Conservation (phyloP, 2,113 vertebrate genomes). For the Leucosticte australis region DNA sequence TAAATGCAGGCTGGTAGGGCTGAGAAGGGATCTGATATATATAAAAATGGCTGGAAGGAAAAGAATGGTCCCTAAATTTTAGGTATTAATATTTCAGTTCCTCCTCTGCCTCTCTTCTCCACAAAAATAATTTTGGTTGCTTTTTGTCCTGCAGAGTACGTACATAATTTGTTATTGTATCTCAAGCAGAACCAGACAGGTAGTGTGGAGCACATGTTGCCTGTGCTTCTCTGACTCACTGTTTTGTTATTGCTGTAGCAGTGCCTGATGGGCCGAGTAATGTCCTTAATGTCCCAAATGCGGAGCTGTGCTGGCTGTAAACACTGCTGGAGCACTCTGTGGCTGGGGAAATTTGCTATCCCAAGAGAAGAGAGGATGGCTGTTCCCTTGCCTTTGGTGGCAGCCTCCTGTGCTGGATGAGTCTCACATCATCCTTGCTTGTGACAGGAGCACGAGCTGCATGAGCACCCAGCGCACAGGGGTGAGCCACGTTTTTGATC, state of each 20-base stretch:
- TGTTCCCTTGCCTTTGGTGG: neutral
- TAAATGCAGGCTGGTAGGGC: neutral
- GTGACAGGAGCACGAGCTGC: neutral
- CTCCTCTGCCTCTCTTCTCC: neutral
- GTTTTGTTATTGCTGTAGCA: neutral
- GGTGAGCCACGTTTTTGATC: rapidly evolving
- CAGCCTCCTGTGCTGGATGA: rapidly evolving
- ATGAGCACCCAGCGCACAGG: neutral
- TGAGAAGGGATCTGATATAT: neutral
- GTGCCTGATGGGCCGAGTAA: neutral
- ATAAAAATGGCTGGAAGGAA: neutral
- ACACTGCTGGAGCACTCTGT: rapidly evolving
- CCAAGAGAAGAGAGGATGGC: neutral
- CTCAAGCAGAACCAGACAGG: neutral
- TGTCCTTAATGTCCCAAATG: neutral
- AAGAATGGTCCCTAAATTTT: neutral
- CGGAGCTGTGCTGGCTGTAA: rapidly evolving
- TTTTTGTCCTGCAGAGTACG: neutral
- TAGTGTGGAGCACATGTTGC: neutral
- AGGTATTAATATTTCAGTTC: neutral
- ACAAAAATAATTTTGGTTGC: neutral
- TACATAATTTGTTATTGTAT: rapidly evolving
- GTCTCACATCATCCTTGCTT: neutral
- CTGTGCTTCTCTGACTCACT: neutral
- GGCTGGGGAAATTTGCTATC: neutral